phyloP scores from a whole-genome alignment of 1,140 invertebrate species.

The Hesperophylax magnus region DNA sequence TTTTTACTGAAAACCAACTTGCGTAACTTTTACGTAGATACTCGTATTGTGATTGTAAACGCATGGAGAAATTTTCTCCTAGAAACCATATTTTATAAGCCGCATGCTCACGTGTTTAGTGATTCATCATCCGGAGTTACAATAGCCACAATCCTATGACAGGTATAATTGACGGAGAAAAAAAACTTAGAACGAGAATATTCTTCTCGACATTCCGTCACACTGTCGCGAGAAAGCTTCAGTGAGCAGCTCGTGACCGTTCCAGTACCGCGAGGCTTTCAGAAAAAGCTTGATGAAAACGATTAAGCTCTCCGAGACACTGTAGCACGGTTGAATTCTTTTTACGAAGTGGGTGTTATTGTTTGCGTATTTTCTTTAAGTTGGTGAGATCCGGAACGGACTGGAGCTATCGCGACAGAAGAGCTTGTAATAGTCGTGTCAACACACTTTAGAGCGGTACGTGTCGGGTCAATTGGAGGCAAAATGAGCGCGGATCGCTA shows the following conservation, averaged over 20 bases:
- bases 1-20: no score
- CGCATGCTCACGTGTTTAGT: conserved; percentile 10
- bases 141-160: conserved; percentile 37
- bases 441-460: conserved; percentile 45
- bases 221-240: conserved; percentile 39
- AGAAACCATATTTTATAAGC: conserved; percentile 2
- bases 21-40: no score
- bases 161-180: conserved; percentile 37
- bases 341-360: conserved; percentile 6
- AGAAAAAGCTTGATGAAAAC: background rate
- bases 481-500: conserved; percentile 23
- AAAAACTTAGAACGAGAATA: conserved; percentile 32
- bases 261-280: background rate
- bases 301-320: background rate
- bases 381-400: conserved; percentile 8
- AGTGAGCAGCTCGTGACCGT: background rate
- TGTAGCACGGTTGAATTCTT: background rate
- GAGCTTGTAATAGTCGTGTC: conserved; percentile 37
- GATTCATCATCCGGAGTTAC: conserved; percentile 26
- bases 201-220: conserved; percentile 35
- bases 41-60: no score
- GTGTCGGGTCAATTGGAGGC: conserved; percentile 42
- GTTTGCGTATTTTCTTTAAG: background rate
- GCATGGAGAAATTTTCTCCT: no score
- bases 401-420: conserved; percentile 15